Evolutionary conservation across 2,888 invertebrate genomes (phyloP), one percentile per base, ranked within the genome.

Genomic region (Amorpha juglandis): DNA sequence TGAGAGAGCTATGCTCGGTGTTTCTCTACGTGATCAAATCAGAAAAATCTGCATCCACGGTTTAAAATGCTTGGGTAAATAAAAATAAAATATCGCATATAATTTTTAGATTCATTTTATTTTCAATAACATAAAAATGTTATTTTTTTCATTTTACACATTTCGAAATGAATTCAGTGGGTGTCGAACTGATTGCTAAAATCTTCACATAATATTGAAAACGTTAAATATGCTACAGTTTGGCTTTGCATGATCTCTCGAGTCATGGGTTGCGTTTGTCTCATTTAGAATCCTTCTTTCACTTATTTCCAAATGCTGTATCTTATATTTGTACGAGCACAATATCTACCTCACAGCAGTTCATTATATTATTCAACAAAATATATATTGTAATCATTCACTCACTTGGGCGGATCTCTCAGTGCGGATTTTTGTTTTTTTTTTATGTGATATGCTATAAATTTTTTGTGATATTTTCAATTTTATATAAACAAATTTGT

Each of bases 121-220:
- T 94, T 93, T 93, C 89, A 93, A 93, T 93, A 94, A 94, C 94
- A 94, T 94, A 93, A 94, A 94, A 94, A 94, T 93, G 93, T 94
- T 94, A 94, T 92, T 89, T 87, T 88, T 86, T 88, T 87, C 87
- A 88, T 91, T 92, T 92, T 92, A 91, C 86, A 93, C 87, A 89
- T 90, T 89, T 92, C 83, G 81, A 90, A 92, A 91, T 88, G 80
- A 91, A 90, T 88, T 90, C 88, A 88, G 88, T 90, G 86, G 87
- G 86, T 87, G 85, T 85, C 87, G 87, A 89, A 85, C 87, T 82
- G 89, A 83, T 88, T 86, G 84, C 89, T 91, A 91, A 88, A 89
- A 86, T 84, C 82, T 87, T 90, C 84, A 89, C 84, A 83, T 85
- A 81, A 85, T 86, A 77, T 85, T 89, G 81, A 87, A 88, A 86